Base-by-base conservation (phyloP, 2,888 invertebrate species). In the Thera obeliscata region DNA sequence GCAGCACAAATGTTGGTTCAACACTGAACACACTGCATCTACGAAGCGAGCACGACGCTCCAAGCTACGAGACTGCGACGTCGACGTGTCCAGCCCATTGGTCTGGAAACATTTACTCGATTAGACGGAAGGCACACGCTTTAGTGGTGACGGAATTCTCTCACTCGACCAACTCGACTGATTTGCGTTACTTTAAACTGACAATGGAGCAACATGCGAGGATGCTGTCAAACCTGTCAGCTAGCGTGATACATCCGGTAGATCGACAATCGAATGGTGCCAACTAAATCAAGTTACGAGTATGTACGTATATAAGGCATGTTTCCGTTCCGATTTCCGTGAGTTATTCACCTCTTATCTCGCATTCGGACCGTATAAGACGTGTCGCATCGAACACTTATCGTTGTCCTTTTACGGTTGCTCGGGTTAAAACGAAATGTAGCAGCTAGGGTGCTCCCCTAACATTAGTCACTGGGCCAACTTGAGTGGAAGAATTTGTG, bases 91-190 rank as follows among this genome's bases (percentile, higher is more conserved):
- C 87, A 69, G 83, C 63, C 78, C 90, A 89, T 78, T 90, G 90
- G 81, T 71, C 81, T 80, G 87, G 90, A 91, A 91, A 88, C 85
- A 85, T 88, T 87, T 88, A 90, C 87, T 88, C 88, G 90, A 89
- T 90, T 90, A 89, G 85, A 88, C 83, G 85, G 87, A 89, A 89
- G 84, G 87, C 87, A 87, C 86, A 89, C 87, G 89, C 86, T 88
- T 88, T 89, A 87, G 85, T 81, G 85, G 86, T 82, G 84, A 83
- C 81, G 80, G 81, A 81, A 82, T 85, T 83, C 84, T 83, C 81
- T 76, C 78, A 80, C 80, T 82, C 82, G 81, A 79, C 79, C 82
- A 83, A 66, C 77, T 81, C 72, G 71, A 72, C 77, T 78, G 81
- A 79, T 80, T 82, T 80, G 78, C 82, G 80, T 80, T 80, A 77